Conservation (phyloP, 2,888 invertebrate species). For the Erannis defoliaria region DNA sequence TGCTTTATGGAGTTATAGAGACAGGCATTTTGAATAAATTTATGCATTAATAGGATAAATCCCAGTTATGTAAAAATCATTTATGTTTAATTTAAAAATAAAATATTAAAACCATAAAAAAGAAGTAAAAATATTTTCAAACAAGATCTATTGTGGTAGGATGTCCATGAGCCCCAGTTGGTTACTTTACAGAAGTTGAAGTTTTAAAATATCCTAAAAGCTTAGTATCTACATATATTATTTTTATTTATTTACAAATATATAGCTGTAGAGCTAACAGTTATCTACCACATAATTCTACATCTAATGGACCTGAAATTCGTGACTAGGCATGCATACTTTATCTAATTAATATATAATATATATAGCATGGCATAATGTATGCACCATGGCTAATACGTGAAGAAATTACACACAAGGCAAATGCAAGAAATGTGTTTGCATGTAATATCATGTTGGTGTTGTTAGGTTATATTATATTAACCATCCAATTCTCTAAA, state of each 20-base stretch:
- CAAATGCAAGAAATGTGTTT: slow-evolving; percentile 7
- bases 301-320: neutral
- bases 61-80: too few species aligned
- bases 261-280: too few species aligned
- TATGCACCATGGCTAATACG: slow-evolving; percentile 6
- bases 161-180: too few species aligned
- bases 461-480: slow-evolving; percentile 2
- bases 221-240: neutral
- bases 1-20: too few species aligned
- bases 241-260: too few species aligned
- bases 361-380: slow-evolving; percentile 1
- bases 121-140: too few species aligned
- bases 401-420: neutral
- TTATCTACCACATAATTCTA: neutral
- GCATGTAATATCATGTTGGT: slow-evolving; percentile 1
- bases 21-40: too few species aligned
- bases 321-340: neutral
- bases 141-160: too few species aligned
- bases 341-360: neutral
- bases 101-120: too few species aligned
- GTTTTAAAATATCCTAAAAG: neutral
- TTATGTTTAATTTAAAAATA: too few species aligned
- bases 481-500: neutral
- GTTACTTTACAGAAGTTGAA: too few species aligned
- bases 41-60: neutral